These are phyloP conservation scores for Drosophila orosa DNA, from an alignment of 1,140 invertebrate species.

Conservation along the genomic window DNA sequence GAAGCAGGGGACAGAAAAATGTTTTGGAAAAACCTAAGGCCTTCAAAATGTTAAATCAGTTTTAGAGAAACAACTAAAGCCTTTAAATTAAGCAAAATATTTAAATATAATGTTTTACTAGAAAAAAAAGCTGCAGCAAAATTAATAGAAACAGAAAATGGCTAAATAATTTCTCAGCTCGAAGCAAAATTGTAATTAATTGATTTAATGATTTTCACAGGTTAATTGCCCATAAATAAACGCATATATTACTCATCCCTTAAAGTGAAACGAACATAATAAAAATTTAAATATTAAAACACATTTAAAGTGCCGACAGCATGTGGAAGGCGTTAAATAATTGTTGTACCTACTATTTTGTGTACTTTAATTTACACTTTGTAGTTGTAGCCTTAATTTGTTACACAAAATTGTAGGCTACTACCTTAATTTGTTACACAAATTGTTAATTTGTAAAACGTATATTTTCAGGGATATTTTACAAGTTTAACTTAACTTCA, in stretches of 20 bases:
- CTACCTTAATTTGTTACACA: no score
- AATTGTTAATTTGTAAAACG: no score
- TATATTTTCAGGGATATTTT: not conserved
- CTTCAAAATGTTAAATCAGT: slow-evolving; percentile 6
- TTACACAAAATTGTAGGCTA: no score
- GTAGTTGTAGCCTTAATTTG: no score
- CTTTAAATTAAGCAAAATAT: no score
- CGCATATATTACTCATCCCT: not conserved
- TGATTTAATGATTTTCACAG: not conserved
- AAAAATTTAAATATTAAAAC: slow-evolving; percentile 3
- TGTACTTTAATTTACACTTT: not conserved
- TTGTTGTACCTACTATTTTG: not conserved
- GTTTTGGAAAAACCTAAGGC: no score
- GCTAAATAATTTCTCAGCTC: no score
- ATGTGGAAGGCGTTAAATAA: not conserved
- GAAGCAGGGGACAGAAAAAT: not conserved
- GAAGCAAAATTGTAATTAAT: not conserved
- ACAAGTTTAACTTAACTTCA: not conserved
- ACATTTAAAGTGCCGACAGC: not conserved
- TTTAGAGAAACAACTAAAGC: not conserved
- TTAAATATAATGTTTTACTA: no score
- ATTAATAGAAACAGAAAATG: no score
- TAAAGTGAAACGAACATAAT: not conserved
- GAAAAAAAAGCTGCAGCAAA: no score
- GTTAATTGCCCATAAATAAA: not conserved